A percentile compares a stretch with the other conserved stretches of the same genome.
Evolutionary conservation across 2,113 vertebrate genomes (phyloP).

Genomic region (Pituophis catenifer): DNA sequence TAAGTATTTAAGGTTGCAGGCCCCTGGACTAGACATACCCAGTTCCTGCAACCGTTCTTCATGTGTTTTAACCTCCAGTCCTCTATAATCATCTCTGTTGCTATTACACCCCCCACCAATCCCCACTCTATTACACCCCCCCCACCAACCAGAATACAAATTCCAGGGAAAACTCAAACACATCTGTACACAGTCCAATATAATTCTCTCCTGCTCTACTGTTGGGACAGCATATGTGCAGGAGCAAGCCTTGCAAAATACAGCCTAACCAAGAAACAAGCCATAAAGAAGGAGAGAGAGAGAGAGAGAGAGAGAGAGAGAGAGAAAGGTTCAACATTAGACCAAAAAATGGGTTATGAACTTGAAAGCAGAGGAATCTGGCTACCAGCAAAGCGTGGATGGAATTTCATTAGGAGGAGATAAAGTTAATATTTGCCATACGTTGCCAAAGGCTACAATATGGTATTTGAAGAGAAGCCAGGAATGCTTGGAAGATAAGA

Average conservation of each 20-base stretch:
- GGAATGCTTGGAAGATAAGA: background rate
- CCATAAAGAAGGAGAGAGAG: background rate
- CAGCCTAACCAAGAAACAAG: background rate
- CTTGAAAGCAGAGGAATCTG: conserved; percentile 18
- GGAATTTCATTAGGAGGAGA: conserved; percentile 38
- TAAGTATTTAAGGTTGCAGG: too few species aligned
- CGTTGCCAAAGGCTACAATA: conserved; percentile 5
- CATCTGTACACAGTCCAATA: background rate
- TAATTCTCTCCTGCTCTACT: background rate
- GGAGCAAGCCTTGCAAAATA: background rate
- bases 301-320: too few species aligned
- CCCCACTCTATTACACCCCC: too few species aligned
- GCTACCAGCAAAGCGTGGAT: background rate
- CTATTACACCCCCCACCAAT: too few species aligned
- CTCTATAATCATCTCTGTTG: too few species aligned
- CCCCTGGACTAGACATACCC: too few species aligned
- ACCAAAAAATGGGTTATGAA: background rate
- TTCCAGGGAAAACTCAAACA: background rate
- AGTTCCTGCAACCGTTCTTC: too few species aligned
- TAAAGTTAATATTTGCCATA: conserved; percentile 25
- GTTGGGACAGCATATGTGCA: background rate
- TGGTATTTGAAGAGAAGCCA: conserved; percentile 1
- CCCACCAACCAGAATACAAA: background rate
- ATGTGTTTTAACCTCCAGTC: too few species aligned
- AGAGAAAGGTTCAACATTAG: background rate